Base-by-base conservation (phyloP, 2,888 invertebrate species). In the Pegoplata infirma region DNA sequence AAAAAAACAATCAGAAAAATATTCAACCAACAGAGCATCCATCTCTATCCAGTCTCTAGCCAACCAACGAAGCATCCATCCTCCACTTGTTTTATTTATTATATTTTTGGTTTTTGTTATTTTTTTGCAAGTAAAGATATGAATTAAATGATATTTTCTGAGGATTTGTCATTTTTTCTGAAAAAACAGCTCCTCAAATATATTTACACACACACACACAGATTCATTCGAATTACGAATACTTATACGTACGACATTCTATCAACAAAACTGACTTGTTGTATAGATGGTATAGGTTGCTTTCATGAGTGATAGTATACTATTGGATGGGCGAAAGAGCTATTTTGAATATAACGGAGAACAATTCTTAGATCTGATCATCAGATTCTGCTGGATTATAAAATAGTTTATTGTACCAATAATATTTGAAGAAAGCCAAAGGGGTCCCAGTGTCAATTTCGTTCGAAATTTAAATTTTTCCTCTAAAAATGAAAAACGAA, bases 131-230 rank as follows among this genome's bases (percentile, higher is more conserved):
- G 46, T 17, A n/a, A 63, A 64, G 14, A 76, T 71, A 59, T 46
- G 23, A 64, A 71, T 76, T 58, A 47, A 75, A 68, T 69, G 47
- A 55, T 64, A 63, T 49, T 69, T 44, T 25, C 67, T 16, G 21
- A 53, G 49, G 44, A 76, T 76, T 32, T 64, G 63, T 71, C 16
- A 64, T 23, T 28, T 32, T 53, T 47, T 55, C 7, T 16, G 36
- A 40, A 40, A 40, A 40, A n/a, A n/a, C n/a, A n/a, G n/a, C 36
- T 40, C 36, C n/a, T 40, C 36, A 40, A n/a, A n/a, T n/a, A n/a
- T 40, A 12, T 12, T 40, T 32, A 32, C 32, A 32, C 32, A 32
- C 28, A 28, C 28, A 28, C 28, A 32, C 32, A 32, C 10, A 32
- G 4, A n/a, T 12, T 12, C 36, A 40, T 40, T n/a, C n/a, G n/a